Percentiles rank a stretch among this genome's conserved stretches.
Conservation (phyloP, 2,797 vertebrate genomes). For the Phyllotis vaccarum region DNA sequence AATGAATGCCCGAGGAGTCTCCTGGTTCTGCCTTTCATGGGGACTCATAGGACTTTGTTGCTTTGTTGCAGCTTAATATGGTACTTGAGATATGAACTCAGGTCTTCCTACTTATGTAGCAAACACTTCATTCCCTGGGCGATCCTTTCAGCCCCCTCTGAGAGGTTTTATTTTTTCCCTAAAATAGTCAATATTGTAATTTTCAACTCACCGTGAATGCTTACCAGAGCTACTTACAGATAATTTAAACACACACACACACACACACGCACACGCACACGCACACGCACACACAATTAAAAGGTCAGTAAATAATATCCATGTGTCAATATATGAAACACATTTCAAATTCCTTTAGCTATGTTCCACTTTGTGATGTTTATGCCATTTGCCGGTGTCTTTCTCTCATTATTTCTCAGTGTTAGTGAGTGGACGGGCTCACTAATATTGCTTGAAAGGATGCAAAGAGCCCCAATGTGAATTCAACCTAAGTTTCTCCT, state of each 20-base stretch:
- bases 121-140: background rate
- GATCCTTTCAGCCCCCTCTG: background rate
- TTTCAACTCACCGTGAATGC: background rate
- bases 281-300: background rate
- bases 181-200: background rate
- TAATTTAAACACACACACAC: background rate
- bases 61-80: background rate
- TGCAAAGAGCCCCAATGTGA: conserved; percentile 44
- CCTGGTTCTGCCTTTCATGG: background rate
- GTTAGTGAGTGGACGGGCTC: background rate
- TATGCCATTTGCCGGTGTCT: background rate
- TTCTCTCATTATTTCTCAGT: conserved; percentile 65
- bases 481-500: conserved; percentile 53
- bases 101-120: background rate
- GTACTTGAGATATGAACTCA: background rate
- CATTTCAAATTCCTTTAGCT: conserved; percentile 22
- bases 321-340: conserved; percentile 29
- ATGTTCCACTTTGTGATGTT: background rate
- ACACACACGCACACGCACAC: background rate
- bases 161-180: background rate
- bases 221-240: conserved; percentile 27
- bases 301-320: background rate
- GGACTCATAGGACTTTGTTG: too few species aligned
- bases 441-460: conserved; percentile 19
- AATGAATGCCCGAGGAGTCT: background rate